Evolutionary conservation across 2,797 vertebrate genomes (phyloP).

Genomic region (Pachyuromys duprasi): DNA sequence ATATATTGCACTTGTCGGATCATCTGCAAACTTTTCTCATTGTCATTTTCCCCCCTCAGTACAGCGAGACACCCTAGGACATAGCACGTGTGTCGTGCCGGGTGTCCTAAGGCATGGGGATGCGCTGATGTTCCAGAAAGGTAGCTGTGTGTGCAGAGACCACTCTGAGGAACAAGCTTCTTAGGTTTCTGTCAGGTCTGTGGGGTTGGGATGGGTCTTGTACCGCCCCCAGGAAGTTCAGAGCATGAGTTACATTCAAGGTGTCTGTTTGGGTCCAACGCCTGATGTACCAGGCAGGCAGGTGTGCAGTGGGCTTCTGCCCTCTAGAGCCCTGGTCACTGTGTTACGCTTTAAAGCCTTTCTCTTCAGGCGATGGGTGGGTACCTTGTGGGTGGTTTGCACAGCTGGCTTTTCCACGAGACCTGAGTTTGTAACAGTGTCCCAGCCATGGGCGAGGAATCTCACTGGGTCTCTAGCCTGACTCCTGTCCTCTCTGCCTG

Average conservation of each 20-base stretch:
- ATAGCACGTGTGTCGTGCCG: fast-evolving
- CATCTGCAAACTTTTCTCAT: neutral
- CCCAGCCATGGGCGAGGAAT: too few species aligned
- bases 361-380: neutral
- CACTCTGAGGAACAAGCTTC: neutral
- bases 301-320: neutral
- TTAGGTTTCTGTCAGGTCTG: too few species aligned
- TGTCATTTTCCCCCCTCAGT: too few species aligned
- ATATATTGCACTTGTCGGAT: too few species aligned
- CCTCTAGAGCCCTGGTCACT: neutral
- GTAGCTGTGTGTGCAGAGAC: too few species aligned
- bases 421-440: neutral
- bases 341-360: too few species aligned
- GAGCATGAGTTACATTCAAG: too few species aligned
- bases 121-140: too few species aligned
- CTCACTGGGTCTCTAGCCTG: neutral
- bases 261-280: too few species aligned
- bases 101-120: neutral
- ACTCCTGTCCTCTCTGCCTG: too few species aligned
- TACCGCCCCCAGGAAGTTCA: neutral
- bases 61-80: neutral
- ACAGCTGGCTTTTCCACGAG: neutral
- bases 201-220: neutral
- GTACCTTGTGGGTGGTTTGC: neutral
- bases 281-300: neutral